Percentiles rank a stretch among this genome's conserved stretches.
Conservation (phyloP, 2,113 vertebrate genomes). For the Labrus mixtus region DNA sequence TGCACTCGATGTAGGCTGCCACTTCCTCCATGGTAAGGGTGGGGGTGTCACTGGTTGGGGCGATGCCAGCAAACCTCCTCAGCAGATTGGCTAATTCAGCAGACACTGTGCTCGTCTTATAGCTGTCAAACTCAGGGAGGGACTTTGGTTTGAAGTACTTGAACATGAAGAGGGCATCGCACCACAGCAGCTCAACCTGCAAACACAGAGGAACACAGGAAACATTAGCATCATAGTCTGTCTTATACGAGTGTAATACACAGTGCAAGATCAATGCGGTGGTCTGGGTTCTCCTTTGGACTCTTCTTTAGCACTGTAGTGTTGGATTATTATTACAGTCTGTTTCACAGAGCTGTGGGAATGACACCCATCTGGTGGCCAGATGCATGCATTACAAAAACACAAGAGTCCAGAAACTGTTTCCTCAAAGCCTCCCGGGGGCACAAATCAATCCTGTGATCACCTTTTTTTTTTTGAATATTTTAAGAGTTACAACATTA, state of each 20-base stretch:
- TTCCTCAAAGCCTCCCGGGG: neutral
- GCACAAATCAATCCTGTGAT: neutral
- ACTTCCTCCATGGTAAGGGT: slow-evolving; percentile 90
- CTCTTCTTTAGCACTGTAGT: slow-evolving; percentile 1
- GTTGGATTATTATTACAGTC: neutral
- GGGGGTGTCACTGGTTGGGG: slow-evolving; percentile 88
- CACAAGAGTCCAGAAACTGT: neutral
- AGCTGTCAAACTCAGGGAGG: slow-evolving; percentile 97
- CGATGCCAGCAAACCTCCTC: slow-evolving; percentile 90
- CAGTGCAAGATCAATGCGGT: neutral
- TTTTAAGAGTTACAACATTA: neutral
- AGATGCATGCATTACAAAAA: slow-evolving; percentile 49
- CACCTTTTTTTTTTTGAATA: neutral
- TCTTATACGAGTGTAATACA: neutral
- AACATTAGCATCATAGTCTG: neutral
- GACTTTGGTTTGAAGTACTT: slow-evolving; percentile 98
- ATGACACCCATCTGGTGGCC: slow-evolving; percentile 60
- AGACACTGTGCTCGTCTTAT: slow-evolving; percentile 98
- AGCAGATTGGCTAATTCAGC: slow-evolving; percentile 96
- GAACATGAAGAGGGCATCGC: slow-evolving; percentile 94
- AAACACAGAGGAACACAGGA: slow-evolving; percentile 25
- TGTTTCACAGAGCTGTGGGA: neutral
- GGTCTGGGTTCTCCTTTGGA: neutral
- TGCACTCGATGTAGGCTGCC: slow-evolving; percentile 93
- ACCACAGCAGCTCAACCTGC: slow-evolving; percentile 95